Conservation (phyloP, 2,888 invertebrate species). For the Chymomyza caudatula region DNA sequence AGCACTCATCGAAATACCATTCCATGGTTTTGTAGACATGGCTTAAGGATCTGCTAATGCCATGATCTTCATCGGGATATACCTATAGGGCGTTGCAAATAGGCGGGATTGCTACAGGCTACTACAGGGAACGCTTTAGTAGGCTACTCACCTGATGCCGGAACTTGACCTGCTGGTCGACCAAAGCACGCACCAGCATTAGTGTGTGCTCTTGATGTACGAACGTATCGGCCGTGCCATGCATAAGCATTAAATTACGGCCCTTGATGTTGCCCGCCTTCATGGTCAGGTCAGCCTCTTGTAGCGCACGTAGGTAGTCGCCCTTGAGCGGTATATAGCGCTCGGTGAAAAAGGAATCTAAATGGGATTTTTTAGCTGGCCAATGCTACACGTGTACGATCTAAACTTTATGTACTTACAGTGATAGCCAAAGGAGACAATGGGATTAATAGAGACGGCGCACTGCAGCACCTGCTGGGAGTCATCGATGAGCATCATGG, state of each 20-base stretch:
- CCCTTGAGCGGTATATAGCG: constrained; percentile 89
- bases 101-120: neutral
- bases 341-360: constrained; percentile 94
- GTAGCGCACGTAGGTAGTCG: constrained; percentile 85
- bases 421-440: constrained; percentile 89
- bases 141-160: constrained; percentile 85
- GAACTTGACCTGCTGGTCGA: constrained; percentile 89
- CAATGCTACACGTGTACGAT: too few species aligned
- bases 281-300: constrained; percentile 87
- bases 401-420: constrained; percentile 79
- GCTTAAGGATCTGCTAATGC: constrained; percentile 84
- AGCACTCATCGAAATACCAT: constrained; percentile 91
- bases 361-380: neutral
- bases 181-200: constrained; percentile 88
- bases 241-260: constrained; percentile 84
- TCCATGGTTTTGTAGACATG: constrained; percentile 92
- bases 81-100: constrained; percentile 80
- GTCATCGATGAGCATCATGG: constrained; percentile 88
- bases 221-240: constrained; percentile 90
- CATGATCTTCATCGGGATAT: constrained; percentile 92
- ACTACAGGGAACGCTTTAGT: neutral
- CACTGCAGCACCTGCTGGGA: constrained; percentile 88
- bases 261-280: constrained; percentile 87
- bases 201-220: constrained; percentile 94
- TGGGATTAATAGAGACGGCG: constrained; percentile 91